phyloP scores from a whole-genome alignment of 1,140 invertebrate species.

The Megathymus violae region DNA sequence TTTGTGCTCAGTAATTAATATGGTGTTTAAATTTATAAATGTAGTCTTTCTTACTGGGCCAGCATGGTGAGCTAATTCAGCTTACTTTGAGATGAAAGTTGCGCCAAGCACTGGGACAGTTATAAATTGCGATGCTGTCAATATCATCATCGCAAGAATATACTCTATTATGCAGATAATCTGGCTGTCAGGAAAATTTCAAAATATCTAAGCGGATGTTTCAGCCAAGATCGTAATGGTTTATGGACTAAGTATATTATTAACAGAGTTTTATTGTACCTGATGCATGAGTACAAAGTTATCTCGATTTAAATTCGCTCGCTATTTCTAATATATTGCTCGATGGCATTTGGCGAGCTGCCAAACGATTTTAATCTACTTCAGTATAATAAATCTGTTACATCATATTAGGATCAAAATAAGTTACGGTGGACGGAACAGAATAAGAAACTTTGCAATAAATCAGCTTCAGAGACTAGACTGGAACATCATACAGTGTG shows the following conservation, averaged over 20 bases:
- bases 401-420: slow-evolving; percentile 17
- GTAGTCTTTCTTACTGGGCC: too few species aligned
- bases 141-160: not conserved
- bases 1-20: too few species aligned
- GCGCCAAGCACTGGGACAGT: too few species aligned
- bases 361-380: slow-evolving; percentile 22
- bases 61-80: too few species aligned
- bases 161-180: not conserved
- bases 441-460: not conserved
- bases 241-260: not conserved
- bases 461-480: not conserved
- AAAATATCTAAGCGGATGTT: not conserved
- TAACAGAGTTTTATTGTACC: slow-evolving; percentile 8
- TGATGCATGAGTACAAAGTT: slow-evolving; percentile 2
- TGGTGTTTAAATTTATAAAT: too few species aligned
- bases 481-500: not conserved
- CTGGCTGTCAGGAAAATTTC: not conserved
- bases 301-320: slow-evolving; percentile 1
- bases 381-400: slow-evolving; percentile 18
- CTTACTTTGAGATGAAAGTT: too few species aligned
- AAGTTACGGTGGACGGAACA: not conserved
- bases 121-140: too few species aligned
- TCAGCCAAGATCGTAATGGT: not conserved
- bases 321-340: slow-evolving; percentile 16
- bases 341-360: slow-evolving; percentile 16